Conservation (phyloP, 2,113 vertebrate genomes). For the Amazona vittata region DNA sequence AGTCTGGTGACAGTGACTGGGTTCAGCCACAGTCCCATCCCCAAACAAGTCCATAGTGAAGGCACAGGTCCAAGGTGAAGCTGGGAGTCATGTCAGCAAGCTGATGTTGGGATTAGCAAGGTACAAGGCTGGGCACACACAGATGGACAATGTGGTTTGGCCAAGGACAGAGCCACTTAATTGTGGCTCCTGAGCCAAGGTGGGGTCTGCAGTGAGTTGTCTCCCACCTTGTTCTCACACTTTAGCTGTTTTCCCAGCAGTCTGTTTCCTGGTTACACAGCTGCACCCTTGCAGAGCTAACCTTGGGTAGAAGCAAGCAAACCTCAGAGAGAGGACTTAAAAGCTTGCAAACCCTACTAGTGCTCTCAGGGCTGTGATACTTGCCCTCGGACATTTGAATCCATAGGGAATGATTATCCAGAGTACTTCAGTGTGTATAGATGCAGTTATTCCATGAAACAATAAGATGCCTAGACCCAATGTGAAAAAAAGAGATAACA, state of each 20-base stretch:
- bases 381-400: background rate
- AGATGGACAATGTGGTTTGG: accelerated
- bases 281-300: background rate
- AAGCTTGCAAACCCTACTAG: background rate
- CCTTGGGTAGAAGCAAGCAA: background rate
- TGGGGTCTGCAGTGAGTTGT: background rate
- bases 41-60: background rate
- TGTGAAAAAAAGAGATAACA: background rate
- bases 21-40: background rate
- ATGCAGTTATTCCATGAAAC: background rate
- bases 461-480: background rate
- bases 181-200: background rate
- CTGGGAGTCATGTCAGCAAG: accelerated
- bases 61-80: background rate
- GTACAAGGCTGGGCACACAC: background rate
- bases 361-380: background rate
- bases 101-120: background rate
- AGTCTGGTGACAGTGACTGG: accelerated
- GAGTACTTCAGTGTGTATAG: accelerated
- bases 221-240: background rate
- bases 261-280: background rate
- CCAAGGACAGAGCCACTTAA: background rate
- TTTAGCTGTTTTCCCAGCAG: background rate
- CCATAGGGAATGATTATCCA: background rate
- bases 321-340: background rate